Percentiles rank a stretch among this genome's conserved stretches.
phyloP scores from a whole-genome alignment of 2,797 vertebrate genomes.

The Tapirus indicus region DNA sequence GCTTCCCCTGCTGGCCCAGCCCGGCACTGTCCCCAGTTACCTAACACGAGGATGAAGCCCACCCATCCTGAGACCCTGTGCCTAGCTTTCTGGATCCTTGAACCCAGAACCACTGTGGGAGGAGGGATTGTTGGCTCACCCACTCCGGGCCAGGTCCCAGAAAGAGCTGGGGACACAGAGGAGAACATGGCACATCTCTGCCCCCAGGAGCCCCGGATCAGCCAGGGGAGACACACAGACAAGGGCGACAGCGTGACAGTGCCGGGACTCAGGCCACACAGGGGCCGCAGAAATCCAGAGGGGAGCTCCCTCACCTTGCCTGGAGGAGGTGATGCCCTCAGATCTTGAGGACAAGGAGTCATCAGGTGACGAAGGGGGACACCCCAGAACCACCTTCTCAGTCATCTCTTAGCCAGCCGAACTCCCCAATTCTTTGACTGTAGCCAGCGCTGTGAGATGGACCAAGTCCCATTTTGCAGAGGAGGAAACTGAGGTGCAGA shows the following conservation, averaged over 20 bases:
- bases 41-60: neutral
- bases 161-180: neutral
- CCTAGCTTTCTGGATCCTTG: neutral
- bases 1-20: neutral
- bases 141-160: neutral
- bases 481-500: neutral
- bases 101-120: neutral
- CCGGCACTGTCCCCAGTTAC: rapidly evolving
- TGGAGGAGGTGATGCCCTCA: neutral
- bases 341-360: neutral
- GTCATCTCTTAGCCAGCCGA: neutral
- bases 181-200: neutral
- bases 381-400: rapidly evolving
- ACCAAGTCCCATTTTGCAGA: too few species aligned
- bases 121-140: neutral
- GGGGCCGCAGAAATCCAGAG: neutral
- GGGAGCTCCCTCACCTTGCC: neutral
- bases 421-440: neutral
- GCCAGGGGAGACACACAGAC: neutral
- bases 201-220: neutral
- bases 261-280: neutral
- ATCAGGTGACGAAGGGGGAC: neutral
- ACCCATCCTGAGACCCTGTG: neutral
- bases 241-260: neutral
- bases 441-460: neutral